phyloP scores from a whole-genome alignment of 1,140 invertebrate species.

The Pygmarrhopalites habei region DNA sequence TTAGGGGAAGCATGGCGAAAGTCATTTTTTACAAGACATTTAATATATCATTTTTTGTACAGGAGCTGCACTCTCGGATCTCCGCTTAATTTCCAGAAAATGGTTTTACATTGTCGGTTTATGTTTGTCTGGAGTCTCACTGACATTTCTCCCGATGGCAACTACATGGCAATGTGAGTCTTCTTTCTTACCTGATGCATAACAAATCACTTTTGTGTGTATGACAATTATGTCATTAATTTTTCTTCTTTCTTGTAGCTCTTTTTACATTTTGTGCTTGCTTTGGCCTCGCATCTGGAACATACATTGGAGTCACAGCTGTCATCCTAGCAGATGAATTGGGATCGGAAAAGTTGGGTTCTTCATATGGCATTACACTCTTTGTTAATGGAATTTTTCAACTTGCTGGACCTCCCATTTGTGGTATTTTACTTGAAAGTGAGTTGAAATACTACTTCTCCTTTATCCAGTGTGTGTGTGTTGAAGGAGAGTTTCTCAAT shows the following conservation, averaged over 20 bases:
- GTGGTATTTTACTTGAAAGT: constrained; percentile 58
- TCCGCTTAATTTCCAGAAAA: constrained; percentile 62
- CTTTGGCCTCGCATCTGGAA: constrained; percentile 72
- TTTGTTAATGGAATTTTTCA: constrained; percentile 75
- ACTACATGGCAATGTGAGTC: constrained; percentile 46
- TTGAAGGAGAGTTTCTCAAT: too few relatives aligned
- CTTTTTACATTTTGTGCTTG: constrained; percentile 62
- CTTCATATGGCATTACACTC: constrained; percentile 73
- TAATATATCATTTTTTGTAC: constrained; percentile 44
- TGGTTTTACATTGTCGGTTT: constrained; percentile 73
- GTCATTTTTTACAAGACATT: neutral
- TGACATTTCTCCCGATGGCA: constrained; percentile 60
- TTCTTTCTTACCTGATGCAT: too few relatives aligned
- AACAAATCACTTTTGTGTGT: too few relatives aligned
- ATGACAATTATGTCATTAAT: too few relatives aligned
- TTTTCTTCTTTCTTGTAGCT: too few relatives aligned
- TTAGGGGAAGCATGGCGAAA: too few relatives aligned
- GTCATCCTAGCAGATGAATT: constrained; percentile 78
- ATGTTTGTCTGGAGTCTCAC: constrained; percentile 62
- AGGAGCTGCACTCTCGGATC: constrained; percentile 71
- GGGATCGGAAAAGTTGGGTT: constrained; percentile 70
- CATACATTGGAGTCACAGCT: constrained; percentile 75
- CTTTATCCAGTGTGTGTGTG: too few relatives aligned
- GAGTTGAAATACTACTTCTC: too few relatives aligned
- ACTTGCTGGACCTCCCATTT: constrained; percentile 68